Evolutionary conservation across 2,888 invertebrate genomes (phyloP).

Genomic region (Pterostichus niger): DNA sequence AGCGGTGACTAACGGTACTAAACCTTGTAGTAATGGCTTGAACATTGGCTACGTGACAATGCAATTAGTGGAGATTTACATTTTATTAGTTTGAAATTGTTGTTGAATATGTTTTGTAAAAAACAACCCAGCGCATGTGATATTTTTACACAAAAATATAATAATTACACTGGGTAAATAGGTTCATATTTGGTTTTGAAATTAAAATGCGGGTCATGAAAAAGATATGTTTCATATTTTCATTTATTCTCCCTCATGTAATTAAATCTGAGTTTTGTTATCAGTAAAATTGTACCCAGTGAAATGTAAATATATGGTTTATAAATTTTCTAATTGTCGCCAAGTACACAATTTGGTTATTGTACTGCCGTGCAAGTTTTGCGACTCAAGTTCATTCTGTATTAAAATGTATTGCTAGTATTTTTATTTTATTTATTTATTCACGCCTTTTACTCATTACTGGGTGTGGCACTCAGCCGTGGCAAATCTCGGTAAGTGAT

Average conservation of each 20-base stretch:
- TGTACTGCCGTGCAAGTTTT: too few species aligned
- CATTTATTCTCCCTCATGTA: constrained; percentile 2
- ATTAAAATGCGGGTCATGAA: constrained; percentile 32
- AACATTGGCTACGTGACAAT: constrained; percentile 37
- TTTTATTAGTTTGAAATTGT: constrained; percentile 52
- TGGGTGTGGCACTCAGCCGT: too few species aligned
- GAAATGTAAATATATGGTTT: too few species aligned
- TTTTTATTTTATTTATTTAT: too few species aligned
- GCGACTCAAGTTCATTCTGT: too few species aligned
- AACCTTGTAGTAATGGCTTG: constrained; percentile 18
- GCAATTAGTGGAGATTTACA: constrained; percentile 52
- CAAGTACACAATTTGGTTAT: too few species aligned
- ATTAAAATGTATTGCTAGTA: too few species aligned
- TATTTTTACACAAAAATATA: constrained; percentile 4
- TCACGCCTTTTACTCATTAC: too few species aligned
- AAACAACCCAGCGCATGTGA: background rate
- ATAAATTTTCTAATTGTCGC: too few species aligned
- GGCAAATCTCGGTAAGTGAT: too few species aligned
- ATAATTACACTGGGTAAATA: background rate
- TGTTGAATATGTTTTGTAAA: constrained; percentile 7
- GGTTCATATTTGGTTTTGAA: background rate
- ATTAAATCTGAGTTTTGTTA: constrained; percentile 2
- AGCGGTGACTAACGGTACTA: constrained; percentile 24
- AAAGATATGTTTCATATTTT: constrained; percentile 16
- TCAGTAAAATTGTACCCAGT: background rate